Evolutionary conservation across 2,113 vertebrate genomes (phyloP).

Genomic region (Oenanthe oenanthe): DNA sequence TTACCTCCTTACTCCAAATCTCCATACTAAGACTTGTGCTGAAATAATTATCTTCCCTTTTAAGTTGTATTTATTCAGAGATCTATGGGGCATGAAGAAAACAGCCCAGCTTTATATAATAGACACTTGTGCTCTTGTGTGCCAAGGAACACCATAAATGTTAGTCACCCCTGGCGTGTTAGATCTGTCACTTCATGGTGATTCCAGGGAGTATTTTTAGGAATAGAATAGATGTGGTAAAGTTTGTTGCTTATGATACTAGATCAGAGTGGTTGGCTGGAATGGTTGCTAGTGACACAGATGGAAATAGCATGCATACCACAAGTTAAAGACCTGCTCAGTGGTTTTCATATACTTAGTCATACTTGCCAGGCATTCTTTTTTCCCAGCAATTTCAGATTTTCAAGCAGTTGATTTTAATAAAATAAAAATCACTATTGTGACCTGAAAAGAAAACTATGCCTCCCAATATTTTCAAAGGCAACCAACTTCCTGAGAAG

Average conservation of each 20-base stretch:
- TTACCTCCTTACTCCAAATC: conserved; percentile 2
- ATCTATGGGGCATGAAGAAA: neutral
- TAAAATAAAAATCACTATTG: conserved; percentile 6
- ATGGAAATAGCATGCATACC: conserved; percentile 32
- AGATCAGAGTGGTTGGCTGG: neutral
- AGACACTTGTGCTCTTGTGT: neutral
- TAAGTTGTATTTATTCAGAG: conserved; percentile 27
- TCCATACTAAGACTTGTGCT: neutral
- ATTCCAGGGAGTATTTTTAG: neutral
- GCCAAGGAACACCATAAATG: neutral
- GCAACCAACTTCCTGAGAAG: neutral
- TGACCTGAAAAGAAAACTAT: neutral
- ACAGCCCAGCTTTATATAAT: neutral
- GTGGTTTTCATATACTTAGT: neutral
- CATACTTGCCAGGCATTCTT: neutral
- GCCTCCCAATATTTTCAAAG: neutral
- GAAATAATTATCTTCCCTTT: conserved; percentile 41
- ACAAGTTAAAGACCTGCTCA: neutral
- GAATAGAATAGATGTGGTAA: neutral
- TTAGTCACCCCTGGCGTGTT: neutral
- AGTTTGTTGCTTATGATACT: neutral
- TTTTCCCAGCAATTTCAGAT: neutral
- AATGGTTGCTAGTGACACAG: conserved; percentile 2
- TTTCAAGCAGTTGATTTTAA: conserved; percentile 26
- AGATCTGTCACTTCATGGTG: neutral